phyloP scores from a whole-genome alignment of 2,888 invertebrate genomes.

The Spodoptera exigua region DNA sequence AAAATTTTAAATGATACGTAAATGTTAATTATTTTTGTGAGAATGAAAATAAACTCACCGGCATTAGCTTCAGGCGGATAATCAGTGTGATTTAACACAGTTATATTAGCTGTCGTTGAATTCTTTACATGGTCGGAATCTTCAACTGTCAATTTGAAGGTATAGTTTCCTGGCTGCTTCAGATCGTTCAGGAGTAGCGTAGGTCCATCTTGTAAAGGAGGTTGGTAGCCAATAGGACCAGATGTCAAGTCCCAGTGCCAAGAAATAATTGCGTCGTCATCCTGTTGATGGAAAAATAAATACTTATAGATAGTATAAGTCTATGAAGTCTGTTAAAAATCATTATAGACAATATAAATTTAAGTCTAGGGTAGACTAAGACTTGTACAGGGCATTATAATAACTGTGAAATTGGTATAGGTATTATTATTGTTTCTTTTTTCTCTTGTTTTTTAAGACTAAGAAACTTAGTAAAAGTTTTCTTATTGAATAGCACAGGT shows the following conservation, averaged over 20 bases:
- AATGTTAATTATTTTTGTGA: too few relatives aligned
- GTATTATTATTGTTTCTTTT: too few relatives aligned
- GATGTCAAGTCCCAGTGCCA: slow-evolving; percentile 98
- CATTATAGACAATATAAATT: too few relatives aligned
- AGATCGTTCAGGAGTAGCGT: slow-evolving; percentile 96
- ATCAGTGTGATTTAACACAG: slow-evolving; percentile 96
- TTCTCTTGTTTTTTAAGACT: too few relatives aligned
- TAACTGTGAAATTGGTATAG: too few relatives aligned
- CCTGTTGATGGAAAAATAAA: slow-evolving; percentile 69
- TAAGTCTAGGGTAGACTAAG: too few relatives aligned
- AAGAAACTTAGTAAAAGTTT: too few relatives aligned
- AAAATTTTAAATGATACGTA: too few relatives aligned
- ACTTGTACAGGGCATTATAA: too few relatives aligned
- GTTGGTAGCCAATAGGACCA: slow-evolving; percentile 96
- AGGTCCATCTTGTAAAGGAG: slow-evolving; percentile 93
- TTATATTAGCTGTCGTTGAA: slow-evolving; percentile 95
- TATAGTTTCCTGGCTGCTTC: slow-evolving; percentile 96
- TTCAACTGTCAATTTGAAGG: slow-evolving; percentile 96
- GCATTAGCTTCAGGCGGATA: slow-evolving; percentile 99
- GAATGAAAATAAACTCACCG: slow-evolving; percentile 74
- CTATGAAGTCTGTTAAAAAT: too few relatives aligned
- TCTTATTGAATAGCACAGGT: too few relatives aligned
- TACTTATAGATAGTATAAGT: too few relatives aligned
- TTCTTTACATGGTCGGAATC: slow-evolving; percentile 97
- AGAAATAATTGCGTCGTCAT: slow-evolving; percentile 95